Evolutionary conservation across 2,797 vertebrate species (phyloP).

Genomic region (Pangasius krempfi): DNA sequence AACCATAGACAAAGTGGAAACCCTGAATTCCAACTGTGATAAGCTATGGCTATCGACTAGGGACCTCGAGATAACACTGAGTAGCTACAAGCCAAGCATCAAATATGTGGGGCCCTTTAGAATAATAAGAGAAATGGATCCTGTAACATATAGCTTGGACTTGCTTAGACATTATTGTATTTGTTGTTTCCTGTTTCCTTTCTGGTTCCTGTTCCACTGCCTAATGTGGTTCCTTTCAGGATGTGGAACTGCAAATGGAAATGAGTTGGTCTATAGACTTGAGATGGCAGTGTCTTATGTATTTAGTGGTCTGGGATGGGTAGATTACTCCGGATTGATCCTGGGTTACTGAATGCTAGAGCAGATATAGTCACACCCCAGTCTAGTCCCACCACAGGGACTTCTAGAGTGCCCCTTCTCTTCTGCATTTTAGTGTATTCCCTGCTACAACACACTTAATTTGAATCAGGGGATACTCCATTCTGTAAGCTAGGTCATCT

Average conservation of each 20-base stretch:
- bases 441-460: background rate
- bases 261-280: background rate
- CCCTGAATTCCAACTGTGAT: background rate
- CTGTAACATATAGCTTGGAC: background rate
- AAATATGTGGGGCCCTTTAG: background rate
- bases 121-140: background rate
- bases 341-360: background rate
- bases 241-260: background rate
- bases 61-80: background rate
- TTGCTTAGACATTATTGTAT: background rate
- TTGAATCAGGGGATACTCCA: background rate
- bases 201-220: background rate
- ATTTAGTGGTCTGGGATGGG: background rate
- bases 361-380: too few relatives aligned
- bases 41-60: background rate
- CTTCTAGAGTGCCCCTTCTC: too few relatives aligned
- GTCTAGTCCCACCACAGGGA: background rate
- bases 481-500: background rate
- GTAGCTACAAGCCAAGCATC: background rate
- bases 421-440: background rate
- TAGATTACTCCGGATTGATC: too few relatives aligned
- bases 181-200: background rate
- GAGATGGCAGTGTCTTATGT: background rate
- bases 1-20: slow-evolving; percentile 10
- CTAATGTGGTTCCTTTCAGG: background rate